Conservation (phyloP, 2,113 vertebrate genomes). For the Anguilla japonica region DNA sequence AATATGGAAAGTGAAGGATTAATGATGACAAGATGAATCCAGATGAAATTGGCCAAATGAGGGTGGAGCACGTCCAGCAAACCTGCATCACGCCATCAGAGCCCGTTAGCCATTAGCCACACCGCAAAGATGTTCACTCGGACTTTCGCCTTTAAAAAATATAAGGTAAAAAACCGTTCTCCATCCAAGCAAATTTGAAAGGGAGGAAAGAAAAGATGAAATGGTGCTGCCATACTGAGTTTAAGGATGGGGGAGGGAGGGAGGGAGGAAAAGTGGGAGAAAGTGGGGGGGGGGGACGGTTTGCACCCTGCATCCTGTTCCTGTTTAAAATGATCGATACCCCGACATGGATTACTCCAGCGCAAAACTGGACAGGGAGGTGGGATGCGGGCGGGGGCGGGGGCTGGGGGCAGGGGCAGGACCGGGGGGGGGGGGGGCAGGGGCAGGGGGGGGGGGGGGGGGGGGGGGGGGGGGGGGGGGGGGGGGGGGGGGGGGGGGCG, state of each 20-base stretch:
- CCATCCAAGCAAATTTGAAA: not conserved
- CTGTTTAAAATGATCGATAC: not conserved
- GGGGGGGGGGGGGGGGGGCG: constrained; percentile 42
- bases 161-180: not conserved
- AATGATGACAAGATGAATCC: not conserved
- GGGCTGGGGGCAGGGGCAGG: constrained; percentile 57
- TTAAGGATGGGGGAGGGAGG: not conserved
- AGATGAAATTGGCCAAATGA: not conserved
- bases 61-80: not conserved
- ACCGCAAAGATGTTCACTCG: not conserved
- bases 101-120: no score
- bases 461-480: constrained; percentile 53
- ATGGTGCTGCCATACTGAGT: not conserved
- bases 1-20: not conserved
- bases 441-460: constrained; percentile 58
- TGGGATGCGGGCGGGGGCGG: constrained; percentile 35
- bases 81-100: not conserved
- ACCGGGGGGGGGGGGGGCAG: constrained; percentile 45
- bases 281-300: not conserved
- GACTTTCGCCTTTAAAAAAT: not conserved
- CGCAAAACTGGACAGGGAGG: not conserved
- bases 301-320: not conserved
- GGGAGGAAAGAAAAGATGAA: not conserved
- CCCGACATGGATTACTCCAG: not conserved
- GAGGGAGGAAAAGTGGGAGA: no score